Conservation (phyloP, 2,888 invertebrate genomes). For the Gibbula magus region DNA sequence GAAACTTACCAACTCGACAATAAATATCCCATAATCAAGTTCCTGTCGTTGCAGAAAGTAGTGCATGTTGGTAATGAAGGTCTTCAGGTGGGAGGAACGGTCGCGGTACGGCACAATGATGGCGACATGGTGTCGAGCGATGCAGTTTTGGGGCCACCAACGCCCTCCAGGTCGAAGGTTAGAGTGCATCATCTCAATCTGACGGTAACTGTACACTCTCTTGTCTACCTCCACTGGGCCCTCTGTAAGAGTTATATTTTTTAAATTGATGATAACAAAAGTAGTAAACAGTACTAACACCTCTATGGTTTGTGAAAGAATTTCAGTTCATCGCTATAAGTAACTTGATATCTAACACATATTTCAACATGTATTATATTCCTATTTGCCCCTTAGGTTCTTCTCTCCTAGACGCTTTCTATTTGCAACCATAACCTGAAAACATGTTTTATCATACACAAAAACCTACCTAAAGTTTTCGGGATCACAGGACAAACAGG, state of each 20-base stretch:
- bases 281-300: too few species aligned
- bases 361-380: too few species aligned
- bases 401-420: too few species aligned
- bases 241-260: background rate
- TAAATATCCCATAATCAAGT: slow-evolving; percentile 93
- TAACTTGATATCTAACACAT: too few species aligned
- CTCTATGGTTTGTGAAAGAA: too few species aligned
- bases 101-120: slow-evolving; percentile 94
- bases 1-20: slow-evolving; percentile 89
- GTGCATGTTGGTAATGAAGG: slow-evolving; percentile 94
- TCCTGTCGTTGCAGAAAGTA: slow-evolving; percentile 93
- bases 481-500: background rate
- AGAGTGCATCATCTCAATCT: background rate
- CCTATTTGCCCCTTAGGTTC: too few species aligned
- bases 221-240: background rate
- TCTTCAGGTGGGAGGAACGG: slow-evolving; percentile 87
- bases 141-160: slow-evolving; percentile 84
- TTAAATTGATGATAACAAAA: too few species aligned
- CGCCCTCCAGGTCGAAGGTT: slow-evolving; percentile 81
- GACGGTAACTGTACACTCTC: background rate
- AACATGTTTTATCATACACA: too few species aligned
- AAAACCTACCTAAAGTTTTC: background rate
- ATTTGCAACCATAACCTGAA: too few species aligned
- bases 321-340: too few species aligned
- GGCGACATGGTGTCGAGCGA: slow-evolving; percentile 86